Evolutionary conservation across 2,888 invertebrate species (phyloP), one percentile per base, ranked within the genome.

Genomic region (Sylvicola fuscatus): DNA sequence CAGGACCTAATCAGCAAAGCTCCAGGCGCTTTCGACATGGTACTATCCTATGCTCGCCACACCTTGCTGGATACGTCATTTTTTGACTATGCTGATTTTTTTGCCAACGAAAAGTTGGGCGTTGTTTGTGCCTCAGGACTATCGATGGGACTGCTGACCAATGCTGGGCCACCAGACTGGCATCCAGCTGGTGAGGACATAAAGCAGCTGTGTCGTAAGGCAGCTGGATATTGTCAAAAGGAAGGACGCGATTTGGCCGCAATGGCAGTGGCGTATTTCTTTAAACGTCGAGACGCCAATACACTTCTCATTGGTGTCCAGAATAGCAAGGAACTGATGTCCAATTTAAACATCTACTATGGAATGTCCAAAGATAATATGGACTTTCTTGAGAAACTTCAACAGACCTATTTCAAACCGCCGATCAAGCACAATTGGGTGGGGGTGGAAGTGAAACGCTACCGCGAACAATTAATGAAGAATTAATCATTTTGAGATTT

Each of bases 81-180:
- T 3, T 62, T 68, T 37, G 66, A 79, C 10, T 86, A 75, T 50
- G 56, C 79, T 13, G 11, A 27, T 30, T 31, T 34, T 37, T 28
- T 8, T 26, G 45, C 47, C 38, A 45, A 50, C 2, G 46, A 54
- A 47, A 70, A 76, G 29, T 54, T 90, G 4, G 89, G 82, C 2
- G 62, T 92, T 12, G 74, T 93, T 16, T 84, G 83, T 53, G 89
- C 87, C 1, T 73, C 86, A 0, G 71, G 75, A 0, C 73, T 80
- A 10, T 75, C 74, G 2, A 75, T 90, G 80, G 86, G 89, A 3
- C 62, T 92, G 14, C 61, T 92, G 26, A 74, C 80, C 6, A 77
- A 72, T 51, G 52, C 54, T 28, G 84, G 82, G 0, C 77, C 82
- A 1, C 77, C 68, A 41, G 47, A 56, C 1, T 90, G 89, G 89